Percentiles rank a stretch among this genome's conserved stretches.
Conservation (phyloP, 2,888 invertebrate species). For the Pardosa pseudoannulata region DNA sequence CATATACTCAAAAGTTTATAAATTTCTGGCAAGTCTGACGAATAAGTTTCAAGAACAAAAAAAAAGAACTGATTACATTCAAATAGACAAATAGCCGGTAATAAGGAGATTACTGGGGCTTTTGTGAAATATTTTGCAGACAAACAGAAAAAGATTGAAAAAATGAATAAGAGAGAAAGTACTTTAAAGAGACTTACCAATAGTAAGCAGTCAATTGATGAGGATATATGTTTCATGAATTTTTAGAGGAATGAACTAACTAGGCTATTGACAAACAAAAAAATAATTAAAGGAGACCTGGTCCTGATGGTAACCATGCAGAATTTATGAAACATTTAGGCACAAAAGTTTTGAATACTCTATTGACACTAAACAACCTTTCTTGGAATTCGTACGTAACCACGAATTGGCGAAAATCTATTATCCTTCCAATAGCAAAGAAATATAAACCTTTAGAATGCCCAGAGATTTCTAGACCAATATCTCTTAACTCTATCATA, state of each 20-base stretch:
- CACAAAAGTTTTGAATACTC: background rate
- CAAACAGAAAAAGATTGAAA: background rate
- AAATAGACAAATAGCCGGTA: background rate
- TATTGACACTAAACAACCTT: background rate
- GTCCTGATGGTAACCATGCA: background rate
- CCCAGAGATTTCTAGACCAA: background rate
- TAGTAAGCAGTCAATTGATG: background rate
- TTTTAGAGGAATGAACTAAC: slow-evolving; percentile 2
- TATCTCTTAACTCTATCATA: background rate
- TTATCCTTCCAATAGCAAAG: slow-evolving; percentile 12
- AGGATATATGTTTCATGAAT: background rate
- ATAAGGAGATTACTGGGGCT: background rate
- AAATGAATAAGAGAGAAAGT: background rate
- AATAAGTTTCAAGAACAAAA: slow-evolving; percentile 6
- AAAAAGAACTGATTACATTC: background rate
- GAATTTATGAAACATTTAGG: slow-evolving; percentile 20
- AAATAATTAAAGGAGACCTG: background rate
- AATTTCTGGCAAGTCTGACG: background rate
- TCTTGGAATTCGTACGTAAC: background rate
- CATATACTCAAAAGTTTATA: background rate
- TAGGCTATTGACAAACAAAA: background rate
- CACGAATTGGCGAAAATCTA: background rate
- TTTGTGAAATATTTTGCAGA: background rate
- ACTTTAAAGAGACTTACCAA: background rate
- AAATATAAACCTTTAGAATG: background rate